Evolutionary conservation across 2,797 vertebrate genomes (phyloP).

Genomic region (Microchirus variegatus): DNA sequence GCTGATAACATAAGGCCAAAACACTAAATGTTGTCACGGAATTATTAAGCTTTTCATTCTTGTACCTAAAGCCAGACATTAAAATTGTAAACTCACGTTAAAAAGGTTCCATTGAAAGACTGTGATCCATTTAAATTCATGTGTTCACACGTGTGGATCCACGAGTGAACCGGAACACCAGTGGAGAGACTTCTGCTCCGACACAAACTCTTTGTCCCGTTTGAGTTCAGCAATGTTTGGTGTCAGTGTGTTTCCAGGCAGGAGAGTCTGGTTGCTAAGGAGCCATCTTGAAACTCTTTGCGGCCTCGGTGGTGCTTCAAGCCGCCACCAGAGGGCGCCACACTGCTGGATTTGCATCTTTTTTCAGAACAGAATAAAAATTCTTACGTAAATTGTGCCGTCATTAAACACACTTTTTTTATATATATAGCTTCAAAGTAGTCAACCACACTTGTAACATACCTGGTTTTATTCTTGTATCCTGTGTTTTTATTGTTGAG

Average conservation of each 20-base stretch:
- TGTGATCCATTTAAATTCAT: not conserved
- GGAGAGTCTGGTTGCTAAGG: conserved; percentile 72
- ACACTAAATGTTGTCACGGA: too few species aligned
- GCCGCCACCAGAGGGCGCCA: conserved; percentile 64
- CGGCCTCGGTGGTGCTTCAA: not conserved
- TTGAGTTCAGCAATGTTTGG: conserved; percentile 53
- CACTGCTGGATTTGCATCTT: not conserved
- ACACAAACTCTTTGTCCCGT: not conserved
- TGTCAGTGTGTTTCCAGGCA: conserved; percentile 57
- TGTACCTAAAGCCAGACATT: too few species aligned
- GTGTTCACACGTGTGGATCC: not conserved
- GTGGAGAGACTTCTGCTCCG: too few species aligned
- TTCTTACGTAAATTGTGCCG: not conserved
- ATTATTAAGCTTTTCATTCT: too few species aligned
- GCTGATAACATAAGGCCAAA: too few species aligned
- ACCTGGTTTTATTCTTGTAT: too few species aligned
- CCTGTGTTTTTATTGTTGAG: too few species aligned
- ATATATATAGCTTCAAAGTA: too few species aligned
- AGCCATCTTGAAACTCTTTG: conserved; percentile 59
- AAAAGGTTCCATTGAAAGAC: too few species aligned
- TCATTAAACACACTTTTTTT: too few species aligned
- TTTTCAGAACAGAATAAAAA: not conserved
- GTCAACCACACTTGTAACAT: too few species aligned
- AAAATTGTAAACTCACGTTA: too few species aligned
- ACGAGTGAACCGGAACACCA: not conserved